These are phyloP conservation scores for Dynastes tityus DNA, from an alignment of 2,888 invertebrate genomes.

Conservation along the genomic window DNA sequence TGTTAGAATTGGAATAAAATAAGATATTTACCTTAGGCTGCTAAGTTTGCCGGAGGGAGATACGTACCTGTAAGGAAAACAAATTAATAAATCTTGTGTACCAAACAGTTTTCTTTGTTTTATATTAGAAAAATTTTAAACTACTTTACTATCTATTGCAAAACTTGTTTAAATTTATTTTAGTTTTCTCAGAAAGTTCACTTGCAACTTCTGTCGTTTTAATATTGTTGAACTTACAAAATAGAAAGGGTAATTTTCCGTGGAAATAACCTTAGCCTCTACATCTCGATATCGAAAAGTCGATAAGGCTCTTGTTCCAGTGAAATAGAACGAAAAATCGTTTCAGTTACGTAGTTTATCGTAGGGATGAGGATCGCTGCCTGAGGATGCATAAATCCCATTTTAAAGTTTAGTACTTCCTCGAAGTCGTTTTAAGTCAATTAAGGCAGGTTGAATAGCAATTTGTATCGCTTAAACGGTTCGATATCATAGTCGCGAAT, in stretches of 20 bases:
- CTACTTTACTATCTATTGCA: not conserved
- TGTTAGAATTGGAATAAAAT: too few relatives aligned
- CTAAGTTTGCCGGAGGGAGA: too few relatives aligned
- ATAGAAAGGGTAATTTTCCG: not conserved
- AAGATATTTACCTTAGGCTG: too few relatives aligned
- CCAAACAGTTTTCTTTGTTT: not conserved
- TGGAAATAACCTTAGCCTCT: not conserved
- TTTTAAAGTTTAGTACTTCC: slow-evolving; percentile 33
- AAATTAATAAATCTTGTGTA: not conserved
- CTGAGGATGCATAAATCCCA: slow-evolving; percentile 14
- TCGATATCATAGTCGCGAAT: not conserved
- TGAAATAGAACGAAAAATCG: slow-evolving; percentile 36
- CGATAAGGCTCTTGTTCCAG: slow-evolving; percentile 34
- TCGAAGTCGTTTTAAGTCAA: slow-evolving; percentile 34
- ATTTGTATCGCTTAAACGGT: slow-evolving; percentile 32
- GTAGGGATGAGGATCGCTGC: not conserved
- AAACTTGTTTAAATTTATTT: not conserved
- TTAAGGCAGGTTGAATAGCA: slow-evolving; percentile 27
- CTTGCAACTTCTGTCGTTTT: slow-evolving; percentile 20
- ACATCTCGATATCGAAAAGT: slow-evolving; percentile 1
- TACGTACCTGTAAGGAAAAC: too few relatives aligned
- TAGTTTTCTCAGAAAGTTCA: not conserved
- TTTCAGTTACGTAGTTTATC: slow-evolving; percentile 17
- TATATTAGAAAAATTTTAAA: not conserved
- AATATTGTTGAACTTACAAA: slow-evolving; percentile 16